A percentile compares a stretch with the other conserved stretches of the same genome.
These are phyloP conservation scores for Theristus sp. DNA, from an alignment of 2,888 invertebrate genomes.

Conservation along the genomic window DNA sequence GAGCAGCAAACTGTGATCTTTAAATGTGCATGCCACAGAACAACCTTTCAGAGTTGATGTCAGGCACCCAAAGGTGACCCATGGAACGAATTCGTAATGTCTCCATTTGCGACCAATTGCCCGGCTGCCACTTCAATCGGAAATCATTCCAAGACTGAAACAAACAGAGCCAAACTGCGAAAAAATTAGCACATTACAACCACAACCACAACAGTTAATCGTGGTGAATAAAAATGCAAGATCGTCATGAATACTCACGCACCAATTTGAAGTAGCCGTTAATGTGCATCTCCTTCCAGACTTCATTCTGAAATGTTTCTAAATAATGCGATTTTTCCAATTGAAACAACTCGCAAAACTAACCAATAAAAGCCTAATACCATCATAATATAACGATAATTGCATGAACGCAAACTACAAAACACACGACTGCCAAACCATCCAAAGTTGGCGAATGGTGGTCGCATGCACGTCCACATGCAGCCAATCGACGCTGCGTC, in stretches of 20 bases:
- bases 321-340: background rate
- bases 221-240: background rate
- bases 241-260: conserved; percentile 5
- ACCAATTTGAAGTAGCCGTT: conserved; percentile 19
- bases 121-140: conserved; percentile 18
- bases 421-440: no score
- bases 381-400: no score
- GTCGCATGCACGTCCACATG: background rate
- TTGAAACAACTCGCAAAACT: background rate
- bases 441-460: conserved; percentile 5
- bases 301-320: conserved; percentile 15
- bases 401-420: no score
- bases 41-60: conserved; percentile 18
- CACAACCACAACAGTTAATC: background rate
- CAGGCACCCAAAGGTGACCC: conserved; percentile 20
- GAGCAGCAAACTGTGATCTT: no score
- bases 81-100: conserved; percentile 14
- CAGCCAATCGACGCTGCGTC: background rate
- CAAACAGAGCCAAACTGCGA: background rate
- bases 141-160: conserved; percentile 19
- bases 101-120: conserved; percentile 17
- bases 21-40: no score
- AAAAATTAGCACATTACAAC: background rate
- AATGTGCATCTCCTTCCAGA: conserved; percentile 24
- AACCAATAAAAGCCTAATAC: background rate